Evolutionary conservation across 2,888 invertebrate species (phyloP).

Genomic region (Rhagonycha lutea): DNA sequence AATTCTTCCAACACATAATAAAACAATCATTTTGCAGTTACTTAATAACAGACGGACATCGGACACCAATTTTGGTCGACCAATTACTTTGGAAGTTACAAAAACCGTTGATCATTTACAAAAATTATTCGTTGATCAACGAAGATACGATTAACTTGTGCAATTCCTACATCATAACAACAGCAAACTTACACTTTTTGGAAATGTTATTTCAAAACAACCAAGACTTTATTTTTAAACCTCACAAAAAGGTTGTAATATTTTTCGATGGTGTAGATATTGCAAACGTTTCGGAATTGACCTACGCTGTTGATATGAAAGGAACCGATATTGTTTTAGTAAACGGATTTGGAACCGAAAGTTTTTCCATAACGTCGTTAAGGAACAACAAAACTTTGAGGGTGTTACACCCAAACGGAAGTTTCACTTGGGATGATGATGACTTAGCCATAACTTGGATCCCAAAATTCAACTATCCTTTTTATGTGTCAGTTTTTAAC

Average conservation of each 20-base stretch:
- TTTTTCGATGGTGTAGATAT: background rate
- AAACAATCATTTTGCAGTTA: background rate
- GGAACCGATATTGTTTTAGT: background rate
- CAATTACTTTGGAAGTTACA: background rate
- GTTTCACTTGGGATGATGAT: background rate
- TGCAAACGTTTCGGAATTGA: background rate
- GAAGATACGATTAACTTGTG: background rate
- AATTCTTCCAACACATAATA: background rate
- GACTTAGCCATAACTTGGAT: background rate
- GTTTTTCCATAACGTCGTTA: background rate
- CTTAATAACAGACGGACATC: background rate
- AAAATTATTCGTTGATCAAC: background rate
- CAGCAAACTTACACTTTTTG: background rate
- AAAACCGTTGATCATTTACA: background rate
- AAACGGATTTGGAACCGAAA: background rate
- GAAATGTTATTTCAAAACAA: background rate
- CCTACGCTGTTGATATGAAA: background rate
- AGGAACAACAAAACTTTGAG: background rate
- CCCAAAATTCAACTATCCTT: background rate
- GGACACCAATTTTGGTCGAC: background rate
- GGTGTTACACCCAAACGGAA: background rate
- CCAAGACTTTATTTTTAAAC: background rate
- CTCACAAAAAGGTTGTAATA: background rate
- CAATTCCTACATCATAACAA: background rate
- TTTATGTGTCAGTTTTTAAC: background rate